Percentiles rank a stretch among this genome's conserved stretches.
Evolutionary conservation across 2,888 invertebrate genomes (phyloP).

Genomic region (Salpingus planirostris): DNA sequence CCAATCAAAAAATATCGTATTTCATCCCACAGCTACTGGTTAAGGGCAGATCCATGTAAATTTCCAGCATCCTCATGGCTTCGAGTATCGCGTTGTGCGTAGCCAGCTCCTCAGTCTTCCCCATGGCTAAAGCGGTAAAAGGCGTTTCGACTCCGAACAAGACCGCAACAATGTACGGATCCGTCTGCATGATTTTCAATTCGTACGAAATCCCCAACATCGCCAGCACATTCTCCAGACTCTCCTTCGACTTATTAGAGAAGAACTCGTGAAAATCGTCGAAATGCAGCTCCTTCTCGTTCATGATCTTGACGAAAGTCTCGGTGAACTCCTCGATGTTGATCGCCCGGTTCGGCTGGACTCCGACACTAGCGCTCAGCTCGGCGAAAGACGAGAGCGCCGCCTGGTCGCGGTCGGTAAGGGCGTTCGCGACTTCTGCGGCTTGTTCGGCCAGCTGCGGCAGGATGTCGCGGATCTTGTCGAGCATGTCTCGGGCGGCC

Average conservation of each 20-base stretch:
- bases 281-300: conserved; percentile 18
- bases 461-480: conserved; percentile 25
- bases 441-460: conserved; percentile 21
- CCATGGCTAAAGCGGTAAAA: conserved; percentile 20
- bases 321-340: conserved; percentile 25
- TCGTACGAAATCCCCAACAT: conserved; percentile 20
- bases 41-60: conserved; percentile 8
- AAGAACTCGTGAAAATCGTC: conserved; percentile 19
- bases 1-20: no score
- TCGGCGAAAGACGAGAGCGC: conserved; percentile 21
- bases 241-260: conserved; percentile 5
- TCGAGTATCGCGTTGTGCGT: conserved; percentile 2
- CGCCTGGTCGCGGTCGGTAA: conserved; percentile 18
- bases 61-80: conserved; percentile 3
- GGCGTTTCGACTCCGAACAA: conserved; percentile 27
- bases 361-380: conserved; percentile 10
- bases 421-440: conserved; percentile 12
- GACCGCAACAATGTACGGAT: conserved; percentile 20
- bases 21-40: no score
- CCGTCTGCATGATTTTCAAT: conserved; percentile 19
- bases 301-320: conserved; percentile 25
- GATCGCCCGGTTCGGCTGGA: conserved; percentile 23
- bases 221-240: conserved; percentile 20
- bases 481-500: conserved; percentile 46
- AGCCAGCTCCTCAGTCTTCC: conserved; percentile 6